Conservation (phyloP, 2,797 vertebrate species). For the Fistularia commersonii region DNA sequence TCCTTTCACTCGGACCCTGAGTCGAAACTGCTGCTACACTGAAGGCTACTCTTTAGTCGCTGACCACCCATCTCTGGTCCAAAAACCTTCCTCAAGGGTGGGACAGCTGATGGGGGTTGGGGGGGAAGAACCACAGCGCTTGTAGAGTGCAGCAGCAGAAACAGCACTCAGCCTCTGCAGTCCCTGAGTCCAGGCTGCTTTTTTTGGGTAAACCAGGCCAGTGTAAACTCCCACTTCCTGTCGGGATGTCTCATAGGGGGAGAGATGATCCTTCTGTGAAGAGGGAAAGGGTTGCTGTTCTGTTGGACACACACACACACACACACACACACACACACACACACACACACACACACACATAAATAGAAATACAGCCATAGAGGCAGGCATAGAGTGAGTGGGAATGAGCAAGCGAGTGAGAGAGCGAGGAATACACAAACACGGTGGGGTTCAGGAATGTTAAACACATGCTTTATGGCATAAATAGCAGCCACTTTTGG, state of each 20-base stretch:
- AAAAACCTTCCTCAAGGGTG: constrained; percentile 44
- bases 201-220: constrained; percentile 70
- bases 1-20: constrained; percentile 73
- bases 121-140: constrained; percentile 35
- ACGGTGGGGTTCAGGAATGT: constrained; percentile 79
- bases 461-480: constrained; percentile 83
- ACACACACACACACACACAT: constrained; percentile 45
- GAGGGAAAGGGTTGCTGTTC: constrained; percentile 61
- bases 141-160: constrained; percentile 22
- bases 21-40: constrained; percentile 47
- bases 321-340: constrained; percentile 32
- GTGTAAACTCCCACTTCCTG: constrained; percentile 81
- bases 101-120: constrained; percentile 59
- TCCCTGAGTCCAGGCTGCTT: constrained; percentile 48
- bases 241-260: constrained; percentile 70
- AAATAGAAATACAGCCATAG: constrained; percentile 68
- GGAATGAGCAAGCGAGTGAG: constrained; percentile 42
- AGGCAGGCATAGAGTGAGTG: constrained; percentile 59
- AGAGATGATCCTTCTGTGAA: constrained; percentile 76
- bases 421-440: constrained; percentile 73
- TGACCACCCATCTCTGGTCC: constrained; percentile 58
- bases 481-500: constrained; percentile 83
- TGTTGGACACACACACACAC: constrained; percentile 48
- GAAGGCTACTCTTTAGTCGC: constrained; percentile 50
- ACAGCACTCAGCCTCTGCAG: constrained; percentile 48